Evolutionary conservation across 2,888 invertebrate genomes (phyloP), one percentile per base, ranked within the genome.

Genomic region (Oscheius sp.): DNA sequence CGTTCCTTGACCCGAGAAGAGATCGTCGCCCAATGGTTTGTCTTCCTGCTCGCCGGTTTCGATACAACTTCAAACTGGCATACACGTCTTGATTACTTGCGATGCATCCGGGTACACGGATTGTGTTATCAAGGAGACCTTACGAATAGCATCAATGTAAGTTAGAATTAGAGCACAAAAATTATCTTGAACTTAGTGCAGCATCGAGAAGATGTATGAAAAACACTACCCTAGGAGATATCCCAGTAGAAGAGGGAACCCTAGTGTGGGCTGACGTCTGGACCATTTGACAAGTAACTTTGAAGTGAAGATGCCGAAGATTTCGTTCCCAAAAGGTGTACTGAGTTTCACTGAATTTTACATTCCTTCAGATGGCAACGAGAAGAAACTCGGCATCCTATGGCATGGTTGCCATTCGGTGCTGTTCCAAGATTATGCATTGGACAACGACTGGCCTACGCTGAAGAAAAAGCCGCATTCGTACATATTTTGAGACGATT

Each of bases 51-150:
- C 0, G 87, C 87, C 59, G 87, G 86, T n/a, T 87, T 83, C 66
- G 85, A 91, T 80, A 91, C 91, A 0, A 91, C 91, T 0, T 89
- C 90, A 12, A 89, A 89, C 83, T 91, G 16, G 88, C 89, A 5
- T 91, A 89, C 78, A 85, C 89, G 12, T 86, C 89, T 74, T 89
- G 89, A 77, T 88, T 89, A 71, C 84, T 91, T 72, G 89, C 90
- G 12, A 84, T 56, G n/a, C 13, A 77, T 53, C 82, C 81, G 0
- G 78, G 21, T 87, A 85, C 73, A 53, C 78, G 9, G 86, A 87
- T 21, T 78, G 76, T 13, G 81, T 82, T 3, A 76, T 87, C 23
- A 86, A 84, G 56, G 87, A 87, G 61, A 71, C 81, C 0, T 70
- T 87, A 6, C 61, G 87, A 18, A 58, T 84, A 13, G 87, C 77